Conservation (phyloP, 2,113 vertebrate genomes). For the Silurus asotus region DNA sequence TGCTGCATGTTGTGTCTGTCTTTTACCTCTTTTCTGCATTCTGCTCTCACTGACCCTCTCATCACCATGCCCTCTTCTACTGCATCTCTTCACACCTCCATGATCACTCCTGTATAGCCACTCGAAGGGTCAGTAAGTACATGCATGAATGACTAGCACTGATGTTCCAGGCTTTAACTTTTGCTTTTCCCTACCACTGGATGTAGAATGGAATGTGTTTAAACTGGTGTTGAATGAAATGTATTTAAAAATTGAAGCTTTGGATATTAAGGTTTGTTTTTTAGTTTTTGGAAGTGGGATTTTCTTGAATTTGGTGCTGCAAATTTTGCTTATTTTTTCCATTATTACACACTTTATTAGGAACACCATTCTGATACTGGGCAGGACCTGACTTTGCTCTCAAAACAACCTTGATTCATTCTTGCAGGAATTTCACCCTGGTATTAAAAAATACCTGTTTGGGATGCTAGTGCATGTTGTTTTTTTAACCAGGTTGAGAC, state of each 20-base stretch:
- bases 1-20: constrained; percentile 34
- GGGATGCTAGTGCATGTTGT: background rate
- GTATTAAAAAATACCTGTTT: background rate
- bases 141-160: constrained; percentile 33
- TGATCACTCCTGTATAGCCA: constrained; percentile 41
- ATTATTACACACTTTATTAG: constrained; percentile 11
- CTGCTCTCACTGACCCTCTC: constrained; percentile 39
- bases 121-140: constrained; percentile 55
- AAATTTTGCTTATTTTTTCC: constrained; percentile 1
- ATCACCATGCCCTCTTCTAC: constrained; percentile 40
- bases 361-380: background rate
- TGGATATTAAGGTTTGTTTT: background rate
- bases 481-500: too few relatives aligned
- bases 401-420: background rate
- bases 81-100: constrained; percentile 36
- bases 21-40: constrained; percentile 36
- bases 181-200: background rate
- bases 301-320: background rate
- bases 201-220: background rate
- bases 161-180: constrained; percentile 43
- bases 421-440: background rate
- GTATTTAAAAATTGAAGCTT: constrained; percentile 30
- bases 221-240: background rate
- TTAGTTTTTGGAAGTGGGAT: background rate
- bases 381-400: background rate